Conservation (phyloP, 1,140 invertebrate genomes). For the Nasonia longicornis region DNA sequence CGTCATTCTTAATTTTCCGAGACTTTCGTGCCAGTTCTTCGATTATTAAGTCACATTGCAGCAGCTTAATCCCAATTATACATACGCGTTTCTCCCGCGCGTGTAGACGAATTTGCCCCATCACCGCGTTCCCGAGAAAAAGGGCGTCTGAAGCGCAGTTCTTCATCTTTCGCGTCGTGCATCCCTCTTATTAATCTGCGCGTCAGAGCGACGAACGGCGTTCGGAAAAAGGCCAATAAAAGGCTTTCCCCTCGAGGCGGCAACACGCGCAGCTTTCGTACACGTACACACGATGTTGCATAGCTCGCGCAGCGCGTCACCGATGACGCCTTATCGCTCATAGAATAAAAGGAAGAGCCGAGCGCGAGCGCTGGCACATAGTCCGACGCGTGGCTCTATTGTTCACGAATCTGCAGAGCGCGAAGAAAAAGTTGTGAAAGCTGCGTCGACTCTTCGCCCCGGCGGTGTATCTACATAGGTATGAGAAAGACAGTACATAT, state of each 20-base stretch:
- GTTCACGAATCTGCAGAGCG: neutral
- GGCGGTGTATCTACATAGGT: neutral
- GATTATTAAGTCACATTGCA: too few species aligned
- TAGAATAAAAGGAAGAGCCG: constrained; percentile 32
- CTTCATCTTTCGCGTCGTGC: neutral
- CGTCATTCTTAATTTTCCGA: too few species aligned
- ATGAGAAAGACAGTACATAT: too few species aligned
- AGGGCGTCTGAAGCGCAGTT: neutral
- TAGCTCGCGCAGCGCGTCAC: neutral
- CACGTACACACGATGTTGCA: neutral
- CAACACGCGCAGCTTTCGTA: neutral
- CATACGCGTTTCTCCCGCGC: too few species aligned
- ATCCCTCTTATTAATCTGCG: constrained; percentile 1
- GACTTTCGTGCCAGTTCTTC: too few species aligned
- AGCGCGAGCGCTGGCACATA: neutral
- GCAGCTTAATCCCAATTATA: too few species aligned
- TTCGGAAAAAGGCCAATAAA: constrained; percentile 4
- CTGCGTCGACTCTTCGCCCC: neutral
- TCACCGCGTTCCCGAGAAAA: too few species aligned
- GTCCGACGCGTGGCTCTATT: constrained; percentile 7
- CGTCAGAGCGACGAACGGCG: neutral
- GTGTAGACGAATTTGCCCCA: too few species aligned
- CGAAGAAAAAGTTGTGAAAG: neutral
- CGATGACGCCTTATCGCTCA: neutral
- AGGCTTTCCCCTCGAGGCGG: neutral